A percentile compares a stretch with the other conserved stretches of the same genome.
phyloP scores from a whole-genome alignment of 1,140 invertebrate species.

The Diorhabda carinulata region DNA sequence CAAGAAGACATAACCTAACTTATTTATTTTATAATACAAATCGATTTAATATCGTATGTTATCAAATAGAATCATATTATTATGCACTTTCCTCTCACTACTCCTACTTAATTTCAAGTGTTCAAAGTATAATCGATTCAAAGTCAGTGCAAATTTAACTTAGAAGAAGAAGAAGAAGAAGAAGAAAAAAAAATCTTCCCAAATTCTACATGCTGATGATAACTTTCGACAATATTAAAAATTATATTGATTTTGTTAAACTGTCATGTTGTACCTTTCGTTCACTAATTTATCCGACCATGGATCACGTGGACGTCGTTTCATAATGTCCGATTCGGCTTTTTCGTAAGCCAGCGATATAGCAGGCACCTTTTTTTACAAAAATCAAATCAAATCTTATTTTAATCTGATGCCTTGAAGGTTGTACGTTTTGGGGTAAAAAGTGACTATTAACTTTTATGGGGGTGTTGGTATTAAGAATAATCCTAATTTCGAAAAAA shows the following conservation, averaged over 20 bases:
- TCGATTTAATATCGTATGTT: no score
- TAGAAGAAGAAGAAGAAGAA: no score
- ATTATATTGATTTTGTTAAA: slow-evolving; percentile 9
- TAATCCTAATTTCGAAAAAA: no score
- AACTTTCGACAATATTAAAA: not conserved
- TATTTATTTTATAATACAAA: no score
- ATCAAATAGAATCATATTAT: no score
- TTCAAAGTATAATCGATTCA: slow-evolving; percentile 25
- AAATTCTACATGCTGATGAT: slow-evolving; percentile 31
- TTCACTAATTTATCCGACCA: slow-evolving; percentile 95
- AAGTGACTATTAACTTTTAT: no score
- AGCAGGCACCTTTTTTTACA: slow-evolving; percentile 75
- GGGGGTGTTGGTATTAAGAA: no score
- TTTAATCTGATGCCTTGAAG: slow-evolving; percentile 22
- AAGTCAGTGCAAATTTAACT: slow-evolving; percentile 31
- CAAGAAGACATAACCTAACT: no score
- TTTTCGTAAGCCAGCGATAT: slow-evolving; percentile 98
- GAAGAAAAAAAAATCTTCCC: slow-evolving; percentile 15
- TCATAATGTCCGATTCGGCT: slow-evolving; percentile 99
- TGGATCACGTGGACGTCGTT: slow-evolving; percentile 93
- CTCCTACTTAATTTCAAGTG: slow-evolving; percentile 23
- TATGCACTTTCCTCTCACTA: slow-evolving; percentile 18
- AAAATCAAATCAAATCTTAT: slow-evolving; percentile 17
- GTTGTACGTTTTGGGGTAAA: slow-evolving; percentile 9
- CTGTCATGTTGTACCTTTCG: slow-evolving; percentile 65